Conservation (phyloP, 2,113 vertebrate species). For the Amia ocellicauda region DNA sequence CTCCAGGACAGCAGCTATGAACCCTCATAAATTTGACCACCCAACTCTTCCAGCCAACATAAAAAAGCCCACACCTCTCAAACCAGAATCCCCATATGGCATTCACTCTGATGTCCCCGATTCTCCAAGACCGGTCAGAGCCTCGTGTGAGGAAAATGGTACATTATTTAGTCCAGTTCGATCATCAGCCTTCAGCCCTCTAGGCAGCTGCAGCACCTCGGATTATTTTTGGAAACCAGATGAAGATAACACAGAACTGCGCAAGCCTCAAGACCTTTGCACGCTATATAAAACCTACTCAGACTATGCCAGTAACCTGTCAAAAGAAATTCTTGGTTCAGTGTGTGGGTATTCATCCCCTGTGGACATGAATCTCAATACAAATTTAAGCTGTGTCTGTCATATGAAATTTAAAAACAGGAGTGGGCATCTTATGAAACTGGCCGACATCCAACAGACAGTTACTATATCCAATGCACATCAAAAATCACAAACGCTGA, state of each 20-base stretch:
- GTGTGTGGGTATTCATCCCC: conserved; percentile 73
- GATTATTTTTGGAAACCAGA: conserved; percentile 78
- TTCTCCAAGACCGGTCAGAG: conserved; percentile 76
- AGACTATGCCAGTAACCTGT: conserved; percentile 81
- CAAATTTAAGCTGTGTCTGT: conserved; percentile 70
- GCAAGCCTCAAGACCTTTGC: conserved; percentile 61
- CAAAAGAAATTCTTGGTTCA: conserved; percentile 82
- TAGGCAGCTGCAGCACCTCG: conserved; percentile 65
- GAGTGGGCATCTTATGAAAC: conserved; percentile 65
- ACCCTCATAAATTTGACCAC: conserved; percentile 87
- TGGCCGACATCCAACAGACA: conserved; percentile 68
- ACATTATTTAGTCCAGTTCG: conserved; percentile 87
- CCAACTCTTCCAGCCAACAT: conserved; percentile 85
- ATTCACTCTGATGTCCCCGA: conserved; percentile 73
- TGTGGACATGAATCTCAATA: conserved; percentile 65
- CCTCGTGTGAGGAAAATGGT: conserved; percentile 75
- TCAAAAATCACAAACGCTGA: conserved; percentile 74
- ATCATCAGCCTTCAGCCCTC: conserved; percentile 90
- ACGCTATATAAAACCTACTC: conserved; percentile 73
- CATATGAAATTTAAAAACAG: conserved; percentile 67
- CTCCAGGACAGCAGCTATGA: conserved; percentile 73
- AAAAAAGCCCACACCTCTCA: conserved; percentile 90
- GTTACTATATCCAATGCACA: conserved; percentile 68
- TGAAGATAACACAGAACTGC: conserved; percentile 51
- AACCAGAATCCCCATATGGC: conserved; percentile 79